Base-by-base conservation (phyloP, 2,113 vertebrate genomes). In the Cinclus cinclus region DNA sequence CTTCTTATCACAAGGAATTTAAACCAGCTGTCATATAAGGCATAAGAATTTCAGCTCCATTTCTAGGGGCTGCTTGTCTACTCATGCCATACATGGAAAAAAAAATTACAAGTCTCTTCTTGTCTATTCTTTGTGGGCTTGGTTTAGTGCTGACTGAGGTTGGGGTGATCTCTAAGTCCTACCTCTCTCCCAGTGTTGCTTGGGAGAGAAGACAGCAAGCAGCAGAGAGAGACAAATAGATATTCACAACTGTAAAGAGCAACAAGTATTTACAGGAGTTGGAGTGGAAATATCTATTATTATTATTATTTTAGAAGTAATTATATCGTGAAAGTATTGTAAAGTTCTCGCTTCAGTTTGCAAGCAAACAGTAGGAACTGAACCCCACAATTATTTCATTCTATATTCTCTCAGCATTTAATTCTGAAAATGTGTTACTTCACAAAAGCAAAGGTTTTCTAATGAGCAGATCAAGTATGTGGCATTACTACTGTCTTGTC, bases 31-130 rank as follows among this genome's bases (percentile, higher is more conserved):
- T 93, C 90, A 73, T 85, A 64, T 37, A 84, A 84, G 75, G 85
- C 63, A 25, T 58, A 88, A 90, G 79, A 92, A 96, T 58, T 94
- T 56, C 59, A 79, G 75, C 46, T 84, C 77, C 58, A 65, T 92
- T 89, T 87, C 74, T 79, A 79, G 49, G 64, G 65, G 67, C 28
- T 89, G 74, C 90, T 93, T 68, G 78, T 89, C 76, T 90, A 88
- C 59, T 80, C 59, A 19, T 55, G 59, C 78, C 37, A 2, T 79
- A 82, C 44, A 75, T 56, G 44, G 6, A 10, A 31, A 25, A 65
- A 58, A 85, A 63, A 46, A 44, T 6, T 41, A 69, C 39, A n/a
- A 94, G 41, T 94, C 71, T 73, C 53, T 94, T 74, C n/a, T 79
- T 68, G 50, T 55, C 84, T 75, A 23, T 62, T 91, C n/a, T 91